Evolutionary conservation across 2,888 invertebrate genomes (phyloP), one percentile per base, ranked within the genome.

Genomic region (Mythimna impura): DNA sequence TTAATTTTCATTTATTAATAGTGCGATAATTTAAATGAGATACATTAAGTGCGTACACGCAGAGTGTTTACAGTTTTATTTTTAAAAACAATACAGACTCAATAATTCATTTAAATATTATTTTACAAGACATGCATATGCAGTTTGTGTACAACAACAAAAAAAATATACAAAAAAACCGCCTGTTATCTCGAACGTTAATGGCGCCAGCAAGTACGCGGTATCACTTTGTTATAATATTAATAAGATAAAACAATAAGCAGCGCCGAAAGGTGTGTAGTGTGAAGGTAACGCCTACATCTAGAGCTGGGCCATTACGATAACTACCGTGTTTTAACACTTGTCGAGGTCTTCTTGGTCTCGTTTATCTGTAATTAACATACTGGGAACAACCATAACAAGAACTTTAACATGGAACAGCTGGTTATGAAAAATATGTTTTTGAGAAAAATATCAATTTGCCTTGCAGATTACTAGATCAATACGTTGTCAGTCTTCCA

Each of bases 211-310:
- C 69, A 57, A 78, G 71, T 68, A 67, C 71, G 61, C 69, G 58
- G 67, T 86, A 83, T 86, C 72, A 75, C 71, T 76, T 50, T 73
- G 71, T 74, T 71, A 66, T 36, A 77, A 50, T 74, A 66, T 66
- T 79, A 66, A 83, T 79, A 81, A 85, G 71, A 86, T 82, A 72
- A 79, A 82, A 76, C 61, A 82, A 77, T 80, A 66, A 65, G 57
- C 66, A 66, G 57, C 47, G 50, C 65, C 67, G 66, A 78, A 78
- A 78, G 85, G 71, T 84, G 85, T 84, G 71, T 71, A 79, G 36
- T 58, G 22, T 47, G 55, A 66, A 60, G 70, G 76, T 43, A 70
- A 69, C 81, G 83, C 81, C 81, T 83, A 74, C 80, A 71, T 68
- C 66, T 66, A 54, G 58, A 54, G 40, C 54, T 52, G 36, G 55